Base-by-base conservation (phyloP, 53 echinoderm and acorn worm species). In the Actinopyga echinites region DNA sequence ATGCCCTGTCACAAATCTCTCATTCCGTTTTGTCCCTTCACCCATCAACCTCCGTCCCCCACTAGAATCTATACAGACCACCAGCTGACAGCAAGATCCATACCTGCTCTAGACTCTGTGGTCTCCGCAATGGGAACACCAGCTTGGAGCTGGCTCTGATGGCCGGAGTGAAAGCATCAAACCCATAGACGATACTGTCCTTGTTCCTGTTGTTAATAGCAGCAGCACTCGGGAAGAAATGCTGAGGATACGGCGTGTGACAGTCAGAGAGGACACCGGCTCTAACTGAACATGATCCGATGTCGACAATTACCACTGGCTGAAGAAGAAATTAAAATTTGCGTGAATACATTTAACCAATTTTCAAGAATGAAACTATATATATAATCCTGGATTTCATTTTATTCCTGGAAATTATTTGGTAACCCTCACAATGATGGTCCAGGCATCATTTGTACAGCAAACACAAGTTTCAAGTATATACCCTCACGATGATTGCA, bases 231-330 rank as follows among this genome's bases (percentile, higher is more conserved):
- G 99, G 99, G 75, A 99, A 99, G 92, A 99, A 99, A 17, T 92
- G 90, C 56, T 99, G 99, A 4, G 99, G 99, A 75, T 92, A 89
- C 82, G 92, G 86, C 52, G 87, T 90, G 60, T 95, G 95, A 13
- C 89, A 87, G 44, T 95, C 95, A 3, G 99, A 90, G 32, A 99
- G 91, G 4, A 99, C 89, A 4, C 99, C 99, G 17, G 99, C 99
- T 83, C 99, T 86, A 20, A 99, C 89, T 2, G 99, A 95, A n/a
- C 92, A 99, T 2, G 92, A 92, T 26, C 99, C 99, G 37, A 99
- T 57, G 55, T 99, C 99, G 1, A 99, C 86, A 28, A 99, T 91
- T 30, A 93, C 85, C 12, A 99, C 90, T 69, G 88, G 87, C 99
- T 99, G 87, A 17, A 38, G 54, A 53, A 35, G 32, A 74, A 30